phyloP scores from a whole-genome alignment of 2,797 vertebrate species.

The Salmo trutta region DNA sequence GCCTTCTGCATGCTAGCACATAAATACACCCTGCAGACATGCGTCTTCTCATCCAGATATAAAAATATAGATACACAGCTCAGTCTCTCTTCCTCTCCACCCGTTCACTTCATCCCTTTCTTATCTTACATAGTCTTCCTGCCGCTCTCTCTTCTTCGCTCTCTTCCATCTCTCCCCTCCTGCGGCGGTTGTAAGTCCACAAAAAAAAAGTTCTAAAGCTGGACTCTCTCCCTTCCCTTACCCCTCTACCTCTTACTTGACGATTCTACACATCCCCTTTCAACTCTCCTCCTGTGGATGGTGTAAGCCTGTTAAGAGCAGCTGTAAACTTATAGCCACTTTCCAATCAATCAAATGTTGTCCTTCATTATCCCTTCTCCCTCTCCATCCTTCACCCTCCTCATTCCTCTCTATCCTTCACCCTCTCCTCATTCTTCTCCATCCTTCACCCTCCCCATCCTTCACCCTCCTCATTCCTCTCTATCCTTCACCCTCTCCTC shows the following conservation, averaged over 20 bases:
- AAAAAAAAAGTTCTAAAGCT: neutral
- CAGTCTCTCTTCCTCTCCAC: neutral
- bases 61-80: neutral
- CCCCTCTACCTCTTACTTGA: constrained; percentile 4
- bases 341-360: too few species aligned
- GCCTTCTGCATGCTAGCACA: neutral
- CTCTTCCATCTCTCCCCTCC: neutral
- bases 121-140: constrained; percentile 8
- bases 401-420: neutral
- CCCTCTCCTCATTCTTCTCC: too few species aligned
- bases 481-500: too few species aligned
- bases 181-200: neutral
- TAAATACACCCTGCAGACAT: neutral
- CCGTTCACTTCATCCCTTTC: neutral
- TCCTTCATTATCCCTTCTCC: constrained; percentile 15
- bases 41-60: neutral
- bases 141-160: constrained; percentile 16
- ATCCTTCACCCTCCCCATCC: too few species aligned
- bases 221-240: neutral
- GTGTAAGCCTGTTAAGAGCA: constrained; percentile 9
- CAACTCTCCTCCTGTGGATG: constrained; percentile 11
- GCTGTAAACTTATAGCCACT: constrained; percentile 2
- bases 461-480: too few species aligned
- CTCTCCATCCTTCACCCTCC: too few species aligned
- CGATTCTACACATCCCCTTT: constrained; percentile 9